Base-by-base conservation (phyloP, 2,888 invertebrate genomes). In the Drosophila eohydei region DNA sequence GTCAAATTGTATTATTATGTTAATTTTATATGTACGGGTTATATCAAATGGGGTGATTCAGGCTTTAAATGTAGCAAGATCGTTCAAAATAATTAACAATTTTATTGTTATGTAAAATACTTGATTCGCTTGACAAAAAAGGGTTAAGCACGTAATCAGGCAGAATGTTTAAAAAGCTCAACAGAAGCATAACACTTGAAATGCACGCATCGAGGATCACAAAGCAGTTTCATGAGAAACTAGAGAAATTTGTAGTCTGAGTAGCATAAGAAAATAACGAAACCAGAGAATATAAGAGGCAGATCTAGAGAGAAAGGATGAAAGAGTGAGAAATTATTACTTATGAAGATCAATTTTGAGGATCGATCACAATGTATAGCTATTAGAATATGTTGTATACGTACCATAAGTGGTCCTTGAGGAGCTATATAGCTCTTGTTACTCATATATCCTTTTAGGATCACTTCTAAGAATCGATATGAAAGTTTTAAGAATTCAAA, bases 1-100 rank as follows among this genome's bases (percentile, higher is more conserved):
- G 32, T 26, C 34, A 56, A 60, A 51, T 30, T 60, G 28, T 36
- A 51, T 60, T 64, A 43, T 44, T 56, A 55, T 63, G 34, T 7
- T 66, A 41, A 28, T 64, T 55, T 61, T 8, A n/a, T 44, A 21
- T 14, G n/a, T 38, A 9, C 11, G 14, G 41, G 4, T 8, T 26
- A 30, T 38, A 38, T 0, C 12, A 16, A 32, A 16, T 11, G 14
- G 21, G 44, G 34, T 43, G 21, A n/a, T 16, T 11, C 4, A 34
- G 26, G 26, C 38, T 12, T 28, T 28, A 12, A 40, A 9, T 48
- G 26, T 11, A 14, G 58, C 12, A 16, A n/a, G 34, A 34, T 28
- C 34, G 11, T 14, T 36, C 11, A 50, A 58, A 58, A 28, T 58
- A 26, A 43, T 36, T 6, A 11, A 8, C 40, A 43, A 28, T 38